Percentiles rank a stretch among this genome's conserved stretches.
Evolutionary conservation across 1,140 invertebrate genomes (phyloP).

Genomic region (Drepana arcuata): DNA sequence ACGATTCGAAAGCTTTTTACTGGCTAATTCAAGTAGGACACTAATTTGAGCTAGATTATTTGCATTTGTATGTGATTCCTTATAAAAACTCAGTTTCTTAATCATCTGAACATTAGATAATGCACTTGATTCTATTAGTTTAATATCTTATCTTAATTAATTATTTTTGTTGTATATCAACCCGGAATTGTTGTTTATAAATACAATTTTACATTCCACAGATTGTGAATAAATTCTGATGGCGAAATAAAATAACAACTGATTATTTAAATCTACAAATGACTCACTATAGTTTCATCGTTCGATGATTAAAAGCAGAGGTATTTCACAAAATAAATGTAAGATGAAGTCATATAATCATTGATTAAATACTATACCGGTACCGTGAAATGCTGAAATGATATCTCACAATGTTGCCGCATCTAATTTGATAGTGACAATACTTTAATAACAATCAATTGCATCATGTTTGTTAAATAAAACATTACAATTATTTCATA

Average conservation of each 20-base stretch:
- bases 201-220: slow-evolving; percentile 13
- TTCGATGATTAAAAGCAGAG: slow-evolving; percentile 16
- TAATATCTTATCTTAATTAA: slow-evolving; percentile 9
- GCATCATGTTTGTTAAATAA: no score
- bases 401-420: no score
- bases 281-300: slow-evolving; percentile 18
- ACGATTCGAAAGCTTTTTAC: slow-evolving; percentile 20
- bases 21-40: no score
- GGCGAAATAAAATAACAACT: slow-evolving; percentile 20
- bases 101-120: no score
- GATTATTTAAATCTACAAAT: slow-evolving; percentile 15
- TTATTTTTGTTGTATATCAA: slow-evolving; percentile 7
- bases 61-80: no score
- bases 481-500: no score
- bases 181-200: slow-evolving; percentile 10
- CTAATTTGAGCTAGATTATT: no score
- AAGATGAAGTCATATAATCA: slow-evolving; percentile 33
- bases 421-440: no score
- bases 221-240: slow-evolving; percentile 18
- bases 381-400: no score
- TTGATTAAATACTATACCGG: no score
- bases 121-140: slow-evolving; percentile 8
- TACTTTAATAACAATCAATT: no score
- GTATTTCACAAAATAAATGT: slow-evolving; percentile 28
- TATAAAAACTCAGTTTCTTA: no score